Conservation (phyloP, 2,797 vertebrate species). For the Lithobates sylvaticus region DNA sequence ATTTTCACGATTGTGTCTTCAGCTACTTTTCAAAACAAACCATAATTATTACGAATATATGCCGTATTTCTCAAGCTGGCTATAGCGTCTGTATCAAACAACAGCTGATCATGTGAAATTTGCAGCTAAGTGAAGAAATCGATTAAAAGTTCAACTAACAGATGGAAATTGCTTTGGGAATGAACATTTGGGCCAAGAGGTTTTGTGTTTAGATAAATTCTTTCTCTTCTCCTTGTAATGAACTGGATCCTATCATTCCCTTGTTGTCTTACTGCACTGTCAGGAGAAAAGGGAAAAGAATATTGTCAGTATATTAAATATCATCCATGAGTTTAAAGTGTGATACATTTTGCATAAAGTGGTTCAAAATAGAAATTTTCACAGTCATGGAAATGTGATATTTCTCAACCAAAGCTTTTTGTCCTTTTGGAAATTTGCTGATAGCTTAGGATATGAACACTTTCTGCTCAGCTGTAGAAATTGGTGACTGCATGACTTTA, state of each 20-base stretch:
- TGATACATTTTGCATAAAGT: neutral
- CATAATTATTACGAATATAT: too few species aligned
- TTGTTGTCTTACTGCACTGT: neutral
- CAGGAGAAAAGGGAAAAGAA: neutral
- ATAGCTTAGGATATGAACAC: neutral
- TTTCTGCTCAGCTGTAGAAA: neutral
- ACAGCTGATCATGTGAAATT: too few species aligned
- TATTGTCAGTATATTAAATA: neutral
- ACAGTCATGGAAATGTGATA: neutral
- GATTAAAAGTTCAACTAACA: neutral
- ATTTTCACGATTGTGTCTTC: too few species aligned
- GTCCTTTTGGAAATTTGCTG: too few species aligned
- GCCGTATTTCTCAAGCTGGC: too few species aligned
- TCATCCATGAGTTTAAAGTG: neutral
- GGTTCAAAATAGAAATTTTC: neutral
- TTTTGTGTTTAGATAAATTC: neutral
- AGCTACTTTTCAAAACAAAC: too few species aligned
- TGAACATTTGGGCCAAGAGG: neutral
- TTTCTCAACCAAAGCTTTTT: neutral
- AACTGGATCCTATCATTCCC: neutral
- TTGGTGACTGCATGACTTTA: neutral
- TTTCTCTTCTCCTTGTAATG: neutral
- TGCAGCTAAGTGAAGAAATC: too few species aligned
- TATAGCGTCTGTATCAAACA: too few species aligned
- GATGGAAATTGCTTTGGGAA: neutral